These are phyloP conservation scores for Lates japonicus DNA, from an alignment of 2,797 vertebrate genomes.

Conservation along the genomic window DNA sequence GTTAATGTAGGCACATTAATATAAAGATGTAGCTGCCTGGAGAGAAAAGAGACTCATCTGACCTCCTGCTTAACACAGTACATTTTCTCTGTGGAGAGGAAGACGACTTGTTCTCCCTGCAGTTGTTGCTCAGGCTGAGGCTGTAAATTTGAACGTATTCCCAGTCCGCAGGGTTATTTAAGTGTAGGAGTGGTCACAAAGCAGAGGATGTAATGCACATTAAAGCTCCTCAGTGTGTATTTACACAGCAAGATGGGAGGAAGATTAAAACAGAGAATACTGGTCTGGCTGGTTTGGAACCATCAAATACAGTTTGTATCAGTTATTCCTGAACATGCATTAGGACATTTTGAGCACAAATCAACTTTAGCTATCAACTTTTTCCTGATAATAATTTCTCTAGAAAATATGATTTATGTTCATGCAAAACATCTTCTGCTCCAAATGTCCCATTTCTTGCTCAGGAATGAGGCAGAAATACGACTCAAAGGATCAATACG, in stretches of 20 bases:
- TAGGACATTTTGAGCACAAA: no score
- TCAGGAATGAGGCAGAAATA: neutral
- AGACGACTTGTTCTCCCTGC: neutral
- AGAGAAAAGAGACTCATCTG: conserved; percentile 43
- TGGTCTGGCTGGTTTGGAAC: neutral
- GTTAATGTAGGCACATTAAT: conserved; percentile 56
- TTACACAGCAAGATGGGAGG: conserved; percentile 7
- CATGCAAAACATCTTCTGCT: no score
- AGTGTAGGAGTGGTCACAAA: conserved; percentile 33
- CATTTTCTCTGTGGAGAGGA: conserved; percentile 19
- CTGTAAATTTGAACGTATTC: conserved; percentile 28
- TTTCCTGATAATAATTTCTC: neutral
- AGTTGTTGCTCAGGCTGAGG: conserved; percentile 4
- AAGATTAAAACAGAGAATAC: conserved; percentile 26
- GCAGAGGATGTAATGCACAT: neutral
- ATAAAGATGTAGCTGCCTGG: conserved; percentile 41
- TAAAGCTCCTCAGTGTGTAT: conserved; percentile 8
- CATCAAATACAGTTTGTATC: no score
- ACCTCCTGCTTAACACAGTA: conserved; percentile 42
- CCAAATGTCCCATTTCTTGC: neutral
- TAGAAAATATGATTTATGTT: neutral
- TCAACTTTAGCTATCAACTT: no score
- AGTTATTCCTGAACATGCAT: no score
- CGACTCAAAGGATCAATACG: neutral
- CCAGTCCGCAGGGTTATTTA: conserved; percentile 6